These are phyloP conservation scores for Drosophila setifemur DNA, from an alignment of 1,140 invertebrate genomes.

Conservation along the genomic window DNA sequence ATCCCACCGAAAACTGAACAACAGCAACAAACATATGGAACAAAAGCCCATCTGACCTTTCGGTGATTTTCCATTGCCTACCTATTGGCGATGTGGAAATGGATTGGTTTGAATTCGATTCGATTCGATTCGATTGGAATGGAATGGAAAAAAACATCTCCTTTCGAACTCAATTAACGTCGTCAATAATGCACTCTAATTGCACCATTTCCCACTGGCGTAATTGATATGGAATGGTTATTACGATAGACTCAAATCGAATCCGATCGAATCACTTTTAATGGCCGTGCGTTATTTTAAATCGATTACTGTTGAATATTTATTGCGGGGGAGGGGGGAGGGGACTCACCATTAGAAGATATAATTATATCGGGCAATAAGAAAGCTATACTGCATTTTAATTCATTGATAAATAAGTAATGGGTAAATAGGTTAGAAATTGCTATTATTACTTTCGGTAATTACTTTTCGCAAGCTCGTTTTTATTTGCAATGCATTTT, in stretches of 20 bases:
- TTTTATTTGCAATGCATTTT: too few species aligned
- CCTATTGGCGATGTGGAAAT: not conserved
- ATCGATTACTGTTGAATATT: conserved; percentile 5
- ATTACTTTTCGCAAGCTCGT: too few species aligned
- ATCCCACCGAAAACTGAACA: not conserved
- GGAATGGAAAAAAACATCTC: not conserved
- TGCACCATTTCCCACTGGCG: conserved; percentile 18
- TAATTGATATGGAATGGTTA: conserved; percentile 34
- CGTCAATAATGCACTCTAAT: conserved; percentile 35
- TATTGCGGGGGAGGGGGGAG: not conserved
- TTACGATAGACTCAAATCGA: conserved; percentile 6
- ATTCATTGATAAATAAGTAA: too few species aligned
- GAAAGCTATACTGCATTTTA: too few species aligned
- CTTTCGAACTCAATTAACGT: conserved; percentile 27
- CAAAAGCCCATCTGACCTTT: conserved; percentile 14
- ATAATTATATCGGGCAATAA: too few species aligned
- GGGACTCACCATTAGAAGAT: too few species aligned
- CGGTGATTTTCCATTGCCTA: conserved; percentile 9
- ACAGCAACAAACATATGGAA: not conserved
- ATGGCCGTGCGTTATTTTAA: conserved; percentile 16
- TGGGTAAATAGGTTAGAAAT: too few species aligned
- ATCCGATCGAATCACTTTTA: conserved; percentile 19
- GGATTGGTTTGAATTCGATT: too few species aligned
- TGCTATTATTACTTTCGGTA: too few species aligned
- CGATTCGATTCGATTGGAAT: too few species aligned